These are phyloP conservation scores for Cerastis leucographa DNA, from an alignment of 2,888 invertebrate species.

Conservation along the genomic window DNA sequence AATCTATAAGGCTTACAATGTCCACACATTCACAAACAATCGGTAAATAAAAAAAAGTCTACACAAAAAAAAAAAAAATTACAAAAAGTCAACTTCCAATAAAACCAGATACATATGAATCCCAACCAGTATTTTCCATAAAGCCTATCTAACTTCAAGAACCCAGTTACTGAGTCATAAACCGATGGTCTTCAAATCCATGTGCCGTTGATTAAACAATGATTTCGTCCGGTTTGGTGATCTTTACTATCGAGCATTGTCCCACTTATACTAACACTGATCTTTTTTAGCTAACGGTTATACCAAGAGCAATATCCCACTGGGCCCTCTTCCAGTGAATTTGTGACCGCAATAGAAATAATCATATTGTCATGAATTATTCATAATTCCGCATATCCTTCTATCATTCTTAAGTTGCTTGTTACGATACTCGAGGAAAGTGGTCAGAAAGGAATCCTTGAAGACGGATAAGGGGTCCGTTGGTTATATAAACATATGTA, in stretches of 20 bases:
- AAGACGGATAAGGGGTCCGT: constrained; percentile 31
- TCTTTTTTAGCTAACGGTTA: constrained; percentile 7
- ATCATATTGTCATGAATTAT: constrained; percentile 54
- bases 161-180: neutral
- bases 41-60: too few species aligned
- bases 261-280: neutral
- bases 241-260: neutral
- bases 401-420: constrained; percentile 40
- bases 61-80: too few species aligned
- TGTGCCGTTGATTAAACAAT: neutral
- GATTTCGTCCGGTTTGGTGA: neutral
- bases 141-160: neutral
- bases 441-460: constrained; percentile 35
- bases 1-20: too few species aligned
- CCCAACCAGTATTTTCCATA: neutral
- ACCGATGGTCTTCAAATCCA: neutral
- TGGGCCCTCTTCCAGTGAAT: constrained; percentile 5
- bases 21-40: too few species aligned
- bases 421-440: constrained; percentile 40
- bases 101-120: neutral
- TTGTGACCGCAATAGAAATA: constrained; percentile 38
- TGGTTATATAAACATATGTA: constrained; percentile 26
- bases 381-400: constrained; percentile 32
- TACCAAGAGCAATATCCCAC: neutral
- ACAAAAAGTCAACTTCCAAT: too few species aligned